A percentile compares a stretch with the other conserved stretches of the same genome.
phyloP scores from a whole-genome alignment of 53 echinoderm and acorn worm species.

The Echinometra lucunter region DNA sequence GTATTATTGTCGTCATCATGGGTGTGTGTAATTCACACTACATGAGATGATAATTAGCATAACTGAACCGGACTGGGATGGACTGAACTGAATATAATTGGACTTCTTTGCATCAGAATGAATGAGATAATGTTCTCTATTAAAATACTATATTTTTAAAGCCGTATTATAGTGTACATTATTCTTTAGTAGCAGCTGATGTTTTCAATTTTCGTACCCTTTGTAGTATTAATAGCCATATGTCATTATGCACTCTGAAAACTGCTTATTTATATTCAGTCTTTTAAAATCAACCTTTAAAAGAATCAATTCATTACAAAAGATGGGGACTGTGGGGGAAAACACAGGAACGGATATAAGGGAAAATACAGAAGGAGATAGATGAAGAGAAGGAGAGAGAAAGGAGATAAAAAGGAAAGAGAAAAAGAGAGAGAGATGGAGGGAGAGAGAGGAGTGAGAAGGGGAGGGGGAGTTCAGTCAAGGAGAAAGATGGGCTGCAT shows the following conservation, averaged over 20 bases:
- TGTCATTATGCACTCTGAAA: no score
- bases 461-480: neutral
- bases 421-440: neutral
- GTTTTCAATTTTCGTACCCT: no score
- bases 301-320: no score
- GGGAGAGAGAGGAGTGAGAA: neutral
- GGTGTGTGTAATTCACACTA: neutral
- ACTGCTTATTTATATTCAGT: no score
- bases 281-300: no score
- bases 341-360: neutral
- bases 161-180: neutral
- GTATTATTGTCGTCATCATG: neutral
- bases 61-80: neutral
- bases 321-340: no score
- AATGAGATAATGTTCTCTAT: neutral
- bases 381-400: neutral
- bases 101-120: neutral
- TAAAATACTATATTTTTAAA: neutral
- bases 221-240: no score
- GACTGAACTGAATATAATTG: no score
- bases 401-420: neutral
- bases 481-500: neutral
- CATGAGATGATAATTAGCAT: neutral
- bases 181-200: neutral
- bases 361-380: neutral